A percentile compares a stretch with the other conserved stretches of the same genome.
Conservation (phyloP, 1,140 invertebrate species). For the Eueides isabella region DNA sequence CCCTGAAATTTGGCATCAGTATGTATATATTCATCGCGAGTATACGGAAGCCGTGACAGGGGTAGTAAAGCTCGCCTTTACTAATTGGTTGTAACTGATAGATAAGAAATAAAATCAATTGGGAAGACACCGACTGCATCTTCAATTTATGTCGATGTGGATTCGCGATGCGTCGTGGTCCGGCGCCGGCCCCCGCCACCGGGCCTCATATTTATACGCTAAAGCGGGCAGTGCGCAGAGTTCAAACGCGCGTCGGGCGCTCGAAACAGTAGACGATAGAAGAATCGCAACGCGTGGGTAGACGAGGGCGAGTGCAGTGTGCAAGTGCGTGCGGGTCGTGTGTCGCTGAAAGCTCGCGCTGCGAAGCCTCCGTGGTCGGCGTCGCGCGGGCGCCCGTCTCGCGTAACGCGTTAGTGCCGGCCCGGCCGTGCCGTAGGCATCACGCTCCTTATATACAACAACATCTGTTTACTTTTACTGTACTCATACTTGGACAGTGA, state of each 20-base stretch:
- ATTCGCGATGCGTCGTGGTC: constrained; percentile 75
- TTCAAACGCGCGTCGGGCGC: constrained; percentile 80
- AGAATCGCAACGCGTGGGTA: constrained; percentile 74
- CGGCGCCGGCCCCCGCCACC: constrained; percentile 76
- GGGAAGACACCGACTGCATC: constrained; percentile 78
- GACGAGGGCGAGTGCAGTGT: constrained; percentile 80
- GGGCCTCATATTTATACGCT: constrained; percentile 80
- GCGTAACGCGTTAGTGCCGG: constrained; percentile 69
- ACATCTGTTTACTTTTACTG: constrained; percentile 44
- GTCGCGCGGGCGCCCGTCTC: constrained; percentile 69
- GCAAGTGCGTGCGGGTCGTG: constrained; percentile 78
- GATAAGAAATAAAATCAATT: constrained; percentile 79
- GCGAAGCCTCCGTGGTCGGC: constrained; percentile 73
- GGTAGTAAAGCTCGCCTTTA: constrained; percentile 64
- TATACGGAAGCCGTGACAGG: constrained; percentile 70
- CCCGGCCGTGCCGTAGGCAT: constrained; percentile 77
- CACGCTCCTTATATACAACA: constrained; percentile 62
- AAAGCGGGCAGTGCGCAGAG: constrained; percentile 76
- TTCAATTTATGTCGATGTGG: constrained; percentile 78
- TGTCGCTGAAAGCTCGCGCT: constrained; percentile 80
- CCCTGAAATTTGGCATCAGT: background rate
- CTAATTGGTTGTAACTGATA: constrained; percentile 77
- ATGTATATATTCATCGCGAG: constrained; percentile 50
- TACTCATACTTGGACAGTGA: constrained; percentile 59
- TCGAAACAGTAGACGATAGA: constrained; percentile 78